These are phyloP conservation scores for Chiridota heheva DNA, from an alignment of 35 echinoderm and acorn worm species.

Conservation along the genomic window DNA sequence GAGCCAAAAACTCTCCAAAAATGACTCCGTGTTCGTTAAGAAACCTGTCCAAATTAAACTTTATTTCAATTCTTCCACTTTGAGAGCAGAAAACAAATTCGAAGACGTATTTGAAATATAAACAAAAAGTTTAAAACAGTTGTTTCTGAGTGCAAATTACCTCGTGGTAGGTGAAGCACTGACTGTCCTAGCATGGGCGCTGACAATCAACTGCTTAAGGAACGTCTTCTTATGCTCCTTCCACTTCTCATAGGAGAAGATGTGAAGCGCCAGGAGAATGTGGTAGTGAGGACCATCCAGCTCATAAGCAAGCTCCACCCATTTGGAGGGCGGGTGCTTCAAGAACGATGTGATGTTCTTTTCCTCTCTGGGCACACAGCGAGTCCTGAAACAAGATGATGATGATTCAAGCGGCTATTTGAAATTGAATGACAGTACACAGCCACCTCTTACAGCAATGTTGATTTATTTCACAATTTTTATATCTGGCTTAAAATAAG, in stretches of 20 bases:
- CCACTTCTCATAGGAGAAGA: conserved; percentile 83
- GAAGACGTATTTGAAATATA: no score
- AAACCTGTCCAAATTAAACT: no score
- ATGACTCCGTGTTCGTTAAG: no score
- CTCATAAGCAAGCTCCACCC: conserved; percentile 91
- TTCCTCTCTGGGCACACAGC: conserved; percentile 85
- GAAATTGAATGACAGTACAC: no score
- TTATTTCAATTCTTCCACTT: no score
- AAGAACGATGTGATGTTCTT: conserved; percentile 80
- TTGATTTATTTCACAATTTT: neutral
- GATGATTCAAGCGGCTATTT: no score
- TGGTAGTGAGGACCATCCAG: conserved; percentile 91
- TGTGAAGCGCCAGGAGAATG: conserved; percentile 50
- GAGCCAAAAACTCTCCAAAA: no score
- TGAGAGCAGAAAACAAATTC: no score
- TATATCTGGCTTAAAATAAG: no score
- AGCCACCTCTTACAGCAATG: no score
- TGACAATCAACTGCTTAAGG: conserved; percentile 68
- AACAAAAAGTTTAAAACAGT: no score
- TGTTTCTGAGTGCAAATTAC: no score
- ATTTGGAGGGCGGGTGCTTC: conserved; percentile 79
- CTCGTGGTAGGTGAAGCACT: conserved; percentile 63
- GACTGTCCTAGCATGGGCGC: conserved; percentile 77
- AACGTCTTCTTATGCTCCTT: conserved; percentile 59
- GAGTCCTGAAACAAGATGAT: conserved; percentile 77